Evolutionary conservation across 2,113 vertebrate genomes (phyloP).

Genomic region (Melanerpes formicivorus): DNA sequence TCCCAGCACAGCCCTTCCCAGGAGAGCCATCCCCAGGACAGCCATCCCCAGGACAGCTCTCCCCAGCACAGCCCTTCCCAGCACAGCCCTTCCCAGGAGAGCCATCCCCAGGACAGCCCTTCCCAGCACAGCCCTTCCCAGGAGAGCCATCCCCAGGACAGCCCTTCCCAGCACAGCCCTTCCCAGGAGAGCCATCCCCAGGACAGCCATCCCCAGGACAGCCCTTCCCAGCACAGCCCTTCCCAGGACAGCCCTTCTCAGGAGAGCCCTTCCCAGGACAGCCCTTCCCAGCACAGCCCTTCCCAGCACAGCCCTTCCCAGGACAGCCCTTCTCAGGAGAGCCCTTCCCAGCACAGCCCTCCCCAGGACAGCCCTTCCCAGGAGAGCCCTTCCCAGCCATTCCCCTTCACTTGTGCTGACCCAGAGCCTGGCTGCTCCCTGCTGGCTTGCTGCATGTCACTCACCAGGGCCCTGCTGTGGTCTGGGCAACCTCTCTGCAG

Average conservation of each 20-base stretch:
- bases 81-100: too few species aligned
- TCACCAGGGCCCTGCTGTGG: not conserved
- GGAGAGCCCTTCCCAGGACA: not conserved
- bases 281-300: not conserved
- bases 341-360: not conserved
- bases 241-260: not conserved
- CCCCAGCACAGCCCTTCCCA: too few species aligned
- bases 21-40: not conserved
- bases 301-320: not conserved
- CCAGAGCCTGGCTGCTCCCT: not conserved
- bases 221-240: not conserved
- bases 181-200: not conserved
- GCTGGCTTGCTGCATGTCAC: fast-evolving
- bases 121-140: too few species aligned
- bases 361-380: not conserved
- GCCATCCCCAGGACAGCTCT: not conserved
- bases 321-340: not conserved
- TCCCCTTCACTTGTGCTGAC: not conserved
- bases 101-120: too few species aligned
- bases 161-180: not conserved
- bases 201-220: not conserved
- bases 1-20: not conserved
- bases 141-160: not conserved
- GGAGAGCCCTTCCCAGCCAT: not conserved
- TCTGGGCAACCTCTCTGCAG: not conserved